phyloP scores from a whole-genome alignment of 2,113 vertebrate genomes.

The Oncorhynchus clarkii region DNA sequence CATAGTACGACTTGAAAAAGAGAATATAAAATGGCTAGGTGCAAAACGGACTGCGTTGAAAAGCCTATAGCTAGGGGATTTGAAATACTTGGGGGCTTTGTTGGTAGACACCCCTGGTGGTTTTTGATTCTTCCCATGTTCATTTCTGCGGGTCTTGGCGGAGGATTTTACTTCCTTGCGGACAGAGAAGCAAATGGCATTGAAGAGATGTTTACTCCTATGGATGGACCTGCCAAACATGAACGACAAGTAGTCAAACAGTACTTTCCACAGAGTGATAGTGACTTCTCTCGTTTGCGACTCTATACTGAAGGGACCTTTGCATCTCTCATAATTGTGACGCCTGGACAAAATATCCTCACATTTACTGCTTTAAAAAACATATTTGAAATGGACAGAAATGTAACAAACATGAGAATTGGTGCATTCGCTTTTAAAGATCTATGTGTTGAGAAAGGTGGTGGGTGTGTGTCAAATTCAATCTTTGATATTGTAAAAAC shows the following conservation, averaged over 20 bases:
- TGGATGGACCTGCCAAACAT: slow-evolving; percentile 56
- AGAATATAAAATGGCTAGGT: slow-evolving; percentile 24
- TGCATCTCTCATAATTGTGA: slow-evolving; percentile 45
- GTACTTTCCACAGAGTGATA: slow-evolving; percentile 51
- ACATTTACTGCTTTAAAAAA: slow-evolving; percentile 35
- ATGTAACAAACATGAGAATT: slow-evolving; percentile 19
- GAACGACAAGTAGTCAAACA: slow-evolving; percentile 56
- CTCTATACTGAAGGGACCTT: slow-evolving; percentile 54
- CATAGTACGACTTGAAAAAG: neutral
- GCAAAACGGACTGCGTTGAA: slow-evolving; percentile 60
- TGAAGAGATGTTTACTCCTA: slow-evolving; percentile 69
- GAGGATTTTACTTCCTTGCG: slow-evolving; percentile 54
- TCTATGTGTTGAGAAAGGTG: slow-evolving; percentile 7
- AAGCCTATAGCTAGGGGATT: slow-evolving; percentile 57
- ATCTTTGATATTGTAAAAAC: slow-evolving; percentile 10
- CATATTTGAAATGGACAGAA: slow-evolving; percentile 33
- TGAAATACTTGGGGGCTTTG: slow-evolving; percentile 34
- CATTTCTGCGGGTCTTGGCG: slow-evolving; percentile 54
- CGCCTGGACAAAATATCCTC: slow-evolving; percentile 29
- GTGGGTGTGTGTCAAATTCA: slow-evolving; percentile 11
- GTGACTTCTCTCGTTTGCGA: slow-evolving; percentile 58
- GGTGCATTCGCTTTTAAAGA: neutral
- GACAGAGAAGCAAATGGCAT: slow-evolving; percentile 44
- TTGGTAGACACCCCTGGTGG: slow-evolving; percentile 64
- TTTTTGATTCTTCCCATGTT: slow-evolving; percentile 60